Conservation (phyloP, 2,888 invertebrate genomes). For the Eilema caniola region DNA sequence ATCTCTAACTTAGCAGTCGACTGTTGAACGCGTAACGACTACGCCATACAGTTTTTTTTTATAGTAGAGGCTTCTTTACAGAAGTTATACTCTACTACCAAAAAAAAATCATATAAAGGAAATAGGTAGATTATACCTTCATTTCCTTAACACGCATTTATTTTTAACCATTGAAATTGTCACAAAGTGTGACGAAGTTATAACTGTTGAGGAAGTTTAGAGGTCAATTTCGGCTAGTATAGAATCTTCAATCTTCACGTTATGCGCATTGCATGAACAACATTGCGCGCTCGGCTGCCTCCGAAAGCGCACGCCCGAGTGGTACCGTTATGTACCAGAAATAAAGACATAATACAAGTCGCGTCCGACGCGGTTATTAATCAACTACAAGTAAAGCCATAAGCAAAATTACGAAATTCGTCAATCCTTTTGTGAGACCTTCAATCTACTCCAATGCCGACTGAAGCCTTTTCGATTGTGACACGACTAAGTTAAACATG, state of each 20-base stretch:
- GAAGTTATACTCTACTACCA: background rate
- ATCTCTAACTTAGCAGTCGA: too few relatives aligned
- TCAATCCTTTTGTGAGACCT: slow-evolving; percentile 73
- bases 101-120: background rate
- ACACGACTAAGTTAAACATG: slow-evolving; percentile 65
- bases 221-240: slow-evolving; percentile 60
- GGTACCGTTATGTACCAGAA: slow-evolving; percentile 64
- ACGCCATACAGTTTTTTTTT: background rate
- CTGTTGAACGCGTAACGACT: too few relatives aligned
- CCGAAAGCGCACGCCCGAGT: slow-evolving; percentile 72
- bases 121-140: too few relatives aligned
- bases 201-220: slow-evolving; percentile 51
- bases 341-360: slow-evolving; percentile 44
- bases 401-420: slow-evolving; percentile 69
- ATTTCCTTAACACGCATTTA: background rate
- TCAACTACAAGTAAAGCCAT: slow-evolving; percentile 59
- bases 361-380: slow-evolving; percentile 60
- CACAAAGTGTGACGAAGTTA: slow-evolving; percentile 20
- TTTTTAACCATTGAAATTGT: background rate
- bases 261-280: slow-evolving; percentile 62
- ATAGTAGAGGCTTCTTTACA: background rate
- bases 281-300: slow-evolving; percentile 77
- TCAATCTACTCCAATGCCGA: slow-evolving; percentile 71
- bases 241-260: slow-evolving; percentile 53
- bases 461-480: slow-evolving; percentile 68